phyloP scores from a whole-genome alignment of 2,888 invertebrate genomes.

The Athalia cordata region DNA sequence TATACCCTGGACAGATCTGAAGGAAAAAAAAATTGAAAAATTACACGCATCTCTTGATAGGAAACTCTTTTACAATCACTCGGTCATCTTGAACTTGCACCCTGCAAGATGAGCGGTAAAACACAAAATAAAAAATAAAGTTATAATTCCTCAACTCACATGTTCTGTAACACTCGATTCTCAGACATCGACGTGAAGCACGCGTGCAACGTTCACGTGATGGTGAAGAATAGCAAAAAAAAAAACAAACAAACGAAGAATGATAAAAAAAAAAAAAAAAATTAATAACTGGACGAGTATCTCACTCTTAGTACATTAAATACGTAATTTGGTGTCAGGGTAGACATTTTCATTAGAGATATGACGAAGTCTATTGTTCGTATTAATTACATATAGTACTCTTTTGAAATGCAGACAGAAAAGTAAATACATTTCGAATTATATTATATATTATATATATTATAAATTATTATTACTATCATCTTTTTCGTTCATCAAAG shows the following conservation, averaged over 20 bases:
- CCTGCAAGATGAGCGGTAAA: no score
- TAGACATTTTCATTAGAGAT: constrained; percentile 75
- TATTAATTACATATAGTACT: constrained; percentile 58
- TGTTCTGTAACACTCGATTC: no score
- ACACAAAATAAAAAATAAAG: no score
- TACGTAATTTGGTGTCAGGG: constrained; percentile 94
- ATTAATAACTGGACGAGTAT: constrained; percentile 75
- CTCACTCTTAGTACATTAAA: constrained; percentile 82
- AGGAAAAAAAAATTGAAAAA: not conserved
- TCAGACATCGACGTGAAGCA: no score
- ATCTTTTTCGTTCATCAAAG: constrained; percentile 46
- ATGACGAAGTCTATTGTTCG: constrained; percentile 70
- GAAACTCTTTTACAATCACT: no score
- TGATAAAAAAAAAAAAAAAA: not conserved
- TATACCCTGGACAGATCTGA: constrained; percentile 21
- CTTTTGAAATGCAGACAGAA: constrained; percentile 3
- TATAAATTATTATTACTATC: constrained; percentile 55
- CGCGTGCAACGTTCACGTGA: no score
- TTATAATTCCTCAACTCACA: no score
- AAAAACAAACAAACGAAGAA: not conserved
- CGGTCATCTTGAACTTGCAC: no score
- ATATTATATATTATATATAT: constrained; percentile 31
- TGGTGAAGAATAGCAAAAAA: no score
- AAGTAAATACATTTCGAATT: constrained; percentile 52
- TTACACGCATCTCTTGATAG: no score